These are phyloP conservation scores for Epirrhoe alternata DNA, from an alignment of 2,888 invertebrate species.

Conservation along the genomic window DNA sequence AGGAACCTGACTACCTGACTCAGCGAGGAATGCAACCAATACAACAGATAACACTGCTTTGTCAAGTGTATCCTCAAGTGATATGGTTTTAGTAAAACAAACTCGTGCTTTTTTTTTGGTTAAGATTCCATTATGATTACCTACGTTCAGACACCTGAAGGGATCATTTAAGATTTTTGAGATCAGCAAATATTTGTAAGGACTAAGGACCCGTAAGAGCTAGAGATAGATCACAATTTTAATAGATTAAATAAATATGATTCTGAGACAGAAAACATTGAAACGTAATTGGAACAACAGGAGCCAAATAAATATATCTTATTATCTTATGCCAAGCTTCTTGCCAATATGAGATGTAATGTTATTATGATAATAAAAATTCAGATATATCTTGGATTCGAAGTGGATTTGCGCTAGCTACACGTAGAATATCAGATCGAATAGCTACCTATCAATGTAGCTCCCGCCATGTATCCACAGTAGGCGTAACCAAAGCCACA, in stretches of 20 bases:
- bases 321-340: not conserved
- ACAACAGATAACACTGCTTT: conserved; percentile 52
- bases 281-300: not conserved
- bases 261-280: not conserved
- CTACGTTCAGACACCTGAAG: not conserved
- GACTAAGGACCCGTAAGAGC: not conserved
- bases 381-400: not conserved
- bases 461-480: not conserved
- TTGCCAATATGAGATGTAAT: not conserved
- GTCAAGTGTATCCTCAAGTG: conserved; percentile 24
- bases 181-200: not conserved
- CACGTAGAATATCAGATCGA: not conserved
- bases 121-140: not conserved
- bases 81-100: not conserved
- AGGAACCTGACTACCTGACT: conserved; percentile 53
- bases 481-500: not conserved
- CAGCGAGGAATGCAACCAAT: conserved; percentile 58
- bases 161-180: too few relatives aligned
- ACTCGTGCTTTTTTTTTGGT: not conserved
- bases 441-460: not conserved
- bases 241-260: not conserved
- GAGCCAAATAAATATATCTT: not conserved
- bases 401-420: not conserved
- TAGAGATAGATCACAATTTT: not conserved
- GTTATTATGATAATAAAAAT: not conserved